phyloP scores from a whole-genome alignment of 2,888 invertebrate species.

The Rhagium mordax region DNA sequence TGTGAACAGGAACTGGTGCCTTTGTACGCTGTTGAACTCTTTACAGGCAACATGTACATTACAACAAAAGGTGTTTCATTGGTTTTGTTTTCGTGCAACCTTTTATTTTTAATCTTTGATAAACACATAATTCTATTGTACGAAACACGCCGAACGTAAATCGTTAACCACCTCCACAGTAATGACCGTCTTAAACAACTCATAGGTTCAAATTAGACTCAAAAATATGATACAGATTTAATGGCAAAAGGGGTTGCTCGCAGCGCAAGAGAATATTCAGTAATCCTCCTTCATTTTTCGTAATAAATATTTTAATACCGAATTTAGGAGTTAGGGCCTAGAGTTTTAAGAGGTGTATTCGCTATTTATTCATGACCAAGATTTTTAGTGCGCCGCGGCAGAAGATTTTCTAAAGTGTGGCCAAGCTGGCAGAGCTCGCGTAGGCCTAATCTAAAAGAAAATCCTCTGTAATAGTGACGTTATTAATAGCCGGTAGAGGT shows the following conservation, averaged over 20 bases:
- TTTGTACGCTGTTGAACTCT: neutral
- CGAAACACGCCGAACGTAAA: neutral
- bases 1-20: neutral
- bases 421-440: conserved; percentile 22
- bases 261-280: neutral
- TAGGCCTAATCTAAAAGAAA: conserved; percentile 32
- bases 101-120: neutral
- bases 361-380: conserved; percentile 17
- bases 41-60: neutral
- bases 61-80: neutral
- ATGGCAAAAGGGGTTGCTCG: neutral
- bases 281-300: conserved; percentile 17
- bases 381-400: neutral
- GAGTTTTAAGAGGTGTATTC: neutral
- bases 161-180: neutral
- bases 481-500: conserved; percentile 41
- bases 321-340: conserved; percentile 1
- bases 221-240: conserved; percentile 19
- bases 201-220: neutral
- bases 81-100: neutral
- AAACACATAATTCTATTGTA: neutral
- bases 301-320: conserved; percentile 22
- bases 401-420: conserved; percentile 4
- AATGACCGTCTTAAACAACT: neutral
- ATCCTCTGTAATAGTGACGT: conserved; percentile 38